Base-by-base conservation (phyloP, 2,113 vertebrate species). In the Albula goreensis region DNA sequence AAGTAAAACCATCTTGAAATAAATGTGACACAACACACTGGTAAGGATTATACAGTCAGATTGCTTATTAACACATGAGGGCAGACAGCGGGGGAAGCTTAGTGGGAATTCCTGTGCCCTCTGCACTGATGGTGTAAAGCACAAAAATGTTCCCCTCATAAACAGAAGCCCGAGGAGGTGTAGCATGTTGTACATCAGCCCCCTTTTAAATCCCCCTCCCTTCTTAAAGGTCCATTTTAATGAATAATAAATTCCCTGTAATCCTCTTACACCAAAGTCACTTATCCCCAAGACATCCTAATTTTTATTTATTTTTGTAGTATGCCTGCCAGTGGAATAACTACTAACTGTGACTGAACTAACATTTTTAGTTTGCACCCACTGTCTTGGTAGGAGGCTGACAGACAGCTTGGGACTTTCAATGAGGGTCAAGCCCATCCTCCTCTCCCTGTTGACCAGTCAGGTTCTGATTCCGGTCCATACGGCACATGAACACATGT, bases 191-290 rank as follows among this genome's bases (percentile, higher is more conserved):
- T 22, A 6, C 63, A 70, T n/a, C 63, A n/a, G 17, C 63, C 17
- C 63, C 63, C 63, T 22, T n/a, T 56, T 56, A 7, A 56, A 56
- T 2, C 12, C 12, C 53, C 6, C 22, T 17, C 63, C 63, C 17
- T 70, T 17, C n/a, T 22, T 19, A 70, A 70, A 2, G 1, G 19
- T 22, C 17, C 22, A 22, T 70, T n/a, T 70, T 70, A 70, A 70
- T 70, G 19, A 70, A 70, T 22, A 70, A 70, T 70, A 70, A 63
- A 70, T 70, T 70, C 63, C 63, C 63, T n/a, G 63, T 70, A 70
- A 70, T 70, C 63, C 63, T 70, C 63, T n/a, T n/a, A n/a, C 63
- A 70, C 63, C 63, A 19, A 70, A 70, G 63, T 70, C 63, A 70
- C 5, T 70, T 70, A 70, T 70, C 19, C 63, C 63, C 19, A 5